These are phyloP conservation scores for Propsilocerus akamusi DNA, from an alignment of 1,140 invertebrate species.

Conservation along the genomic window DNA sequence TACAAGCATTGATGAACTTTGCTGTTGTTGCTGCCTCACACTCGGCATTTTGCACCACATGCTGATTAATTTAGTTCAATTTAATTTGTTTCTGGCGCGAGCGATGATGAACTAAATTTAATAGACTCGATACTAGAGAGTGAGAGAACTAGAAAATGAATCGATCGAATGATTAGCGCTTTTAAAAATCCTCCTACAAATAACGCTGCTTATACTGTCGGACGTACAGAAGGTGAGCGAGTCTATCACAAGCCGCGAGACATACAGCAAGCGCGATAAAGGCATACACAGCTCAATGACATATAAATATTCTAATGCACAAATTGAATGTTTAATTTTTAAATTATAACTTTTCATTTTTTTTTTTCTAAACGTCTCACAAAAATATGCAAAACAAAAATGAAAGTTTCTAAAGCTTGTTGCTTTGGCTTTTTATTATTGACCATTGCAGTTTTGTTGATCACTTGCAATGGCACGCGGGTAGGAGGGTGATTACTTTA, in stretches of 20 bases:
- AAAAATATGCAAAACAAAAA: too few species aligned
- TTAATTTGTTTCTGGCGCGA: too few species aligned
- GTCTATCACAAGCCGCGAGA: not conserved
- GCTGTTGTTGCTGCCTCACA: too few species aligned
- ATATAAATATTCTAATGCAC: not conserved
- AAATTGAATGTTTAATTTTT: not conserved
- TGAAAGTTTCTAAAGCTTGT: too few species aligned
- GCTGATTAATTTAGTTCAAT: too few species aligned
- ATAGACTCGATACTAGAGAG: not conserved
- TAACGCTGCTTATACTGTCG: not conserved
- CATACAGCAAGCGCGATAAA: not conserved
- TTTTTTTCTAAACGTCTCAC: not conserved
- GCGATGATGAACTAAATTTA: not conserved
- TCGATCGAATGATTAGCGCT: not conserved
- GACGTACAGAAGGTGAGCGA: not conserved
- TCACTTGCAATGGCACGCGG: too few species aligned
- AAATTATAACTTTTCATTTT: not conserved
- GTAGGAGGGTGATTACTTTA: too few species aligned
- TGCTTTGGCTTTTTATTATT: too few species aligned
- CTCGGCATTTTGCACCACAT: too few species aligned
- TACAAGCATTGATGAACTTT: too few species aligned
- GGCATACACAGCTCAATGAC: not conserved
- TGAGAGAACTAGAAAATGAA: not conserved
- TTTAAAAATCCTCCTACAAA: conserved; percentile 1
- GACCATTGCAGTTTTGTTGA: too few species aligned